Evolutionary conservation across 2,797 vertebrate genomes (phyloP), one percentile per base, ranked within the genome.

Genomic region (Dendrocincla tyrannina): DNA sequence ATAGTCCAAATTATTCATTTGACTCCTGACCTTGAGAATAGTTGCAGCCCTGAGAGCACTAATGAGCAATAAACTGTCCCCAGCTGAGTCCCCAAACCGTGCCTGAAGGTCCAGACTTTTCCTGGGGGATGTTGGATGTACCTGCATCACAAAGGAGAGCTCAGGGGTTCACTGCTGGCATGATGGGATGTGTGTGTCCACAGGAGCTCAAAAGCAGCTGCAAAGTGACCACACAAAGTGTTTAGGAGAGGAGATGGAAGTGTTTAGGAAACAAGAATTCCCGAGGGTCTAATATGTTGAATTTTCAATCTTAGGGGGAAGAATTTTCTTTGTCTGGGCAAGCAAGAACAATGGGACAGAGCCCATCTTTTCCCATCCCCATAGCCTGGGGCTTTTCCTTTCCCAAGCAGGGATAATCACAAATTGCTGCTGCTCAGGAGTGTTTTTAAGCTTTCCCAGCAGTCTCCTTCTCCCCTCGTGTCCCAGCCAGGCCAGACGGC

Each of bases 401-500:
- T 74, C 75, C 50, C 44, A 42, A 9, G 11, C 1, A 18, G 46
- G 27, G 24, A 32, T 67, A 60, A 81, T 41, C 23, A 17, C 42
- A 52, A 64, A 64, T 9, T 55, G 37, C 32, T 77, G 52, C n/a
- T 73, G 77, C 56, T 81, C 47, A 85, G 50, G 23, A 62, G 24
- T 32, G 9, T 32, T 68, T 85, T 8, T 17, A 33, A 33, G 59
- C 59, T 82, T 88, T 62, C 23, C 63, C 6, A 0, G 32, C 33
- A 28, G 24, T 68, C 7, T 42, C 23, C 25, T 80, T 44, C 32
- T 24, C 12, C 30, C 28, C 52, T 66, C 2, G 0, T 5, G 37
- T 37, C 64, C 0, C 0, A 35, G 42, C 12, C 13, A 6, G 44
- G 44, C 6, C 15, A 56, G 74, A 30, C 8, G 0, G 9, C 32